These are phyloP conservation scores for Dendroctonus valens DNA, from an alignment of 1,140 invertebrate species.

Conservation along the genomic window DNA sequence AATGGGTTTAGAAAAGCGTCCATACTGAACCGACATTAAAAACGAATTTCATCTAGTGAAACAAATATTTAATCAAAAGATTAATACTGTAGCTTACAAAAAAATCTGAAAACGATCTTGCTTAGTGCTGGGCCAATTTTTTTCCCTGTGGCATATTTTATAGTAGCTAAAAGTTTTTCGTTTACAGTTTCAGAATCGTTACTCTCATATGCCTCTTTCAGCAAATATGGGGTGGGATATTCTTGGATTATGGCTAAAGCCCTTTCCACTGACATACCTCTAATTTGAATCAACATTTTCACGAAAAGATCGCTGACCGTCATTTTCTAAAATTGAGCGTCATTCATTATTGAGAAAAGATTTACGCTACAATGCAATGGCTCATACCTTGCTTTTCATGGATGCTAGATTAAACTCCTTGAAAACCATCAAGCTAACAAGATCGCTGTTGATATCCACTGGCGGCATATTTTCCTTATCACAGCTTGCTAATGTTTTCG, in stretches of 20 bases:
- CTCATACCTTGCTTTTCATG: constrained; percentile 65
- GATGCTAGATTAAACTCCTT: constrained; percentile 73
- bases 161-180: constrained; percentile 61
- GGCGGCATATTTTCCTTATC: constrained; percentile 53
- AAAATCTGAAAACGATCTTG: constrained; percentile 66
- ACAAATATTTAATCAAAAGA: neutral
- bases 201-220: constrained; percentile 64
- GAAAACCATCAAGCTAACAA: constrained; percentile 66
- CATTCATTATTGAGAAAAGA: neutral
- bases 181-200: constrained; percentile 47
- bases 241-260: constrained; percentile 73
- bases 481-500: constrained; percentile 63
- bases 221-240: constrained; percentile 71
- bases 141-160: constrained; percentile 63
- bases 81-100: constrained; percentile 43
- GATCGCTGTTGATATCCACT: constrained; percentile 48
- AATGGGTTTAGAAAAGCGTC: no score
- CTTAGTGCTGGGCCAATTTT: constrained; percentile 71
- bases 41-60: no score
- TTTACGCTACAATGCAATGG: no score
- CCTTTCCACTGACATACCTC: constrained; percentile 85
- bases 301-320: constrained; percentile 85
- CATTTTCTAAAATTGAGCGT: constrained; percentile 55
- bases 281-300: constrained; percentile 80
- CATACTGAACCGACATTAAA: no score